A percentile compares a stretch with the other conserved stretches of the same genome.
Evolutionary conservation across 2,797 vertebrate genomes (phyloP).

Genomic region (Pangasius mekongensis): DNA sequence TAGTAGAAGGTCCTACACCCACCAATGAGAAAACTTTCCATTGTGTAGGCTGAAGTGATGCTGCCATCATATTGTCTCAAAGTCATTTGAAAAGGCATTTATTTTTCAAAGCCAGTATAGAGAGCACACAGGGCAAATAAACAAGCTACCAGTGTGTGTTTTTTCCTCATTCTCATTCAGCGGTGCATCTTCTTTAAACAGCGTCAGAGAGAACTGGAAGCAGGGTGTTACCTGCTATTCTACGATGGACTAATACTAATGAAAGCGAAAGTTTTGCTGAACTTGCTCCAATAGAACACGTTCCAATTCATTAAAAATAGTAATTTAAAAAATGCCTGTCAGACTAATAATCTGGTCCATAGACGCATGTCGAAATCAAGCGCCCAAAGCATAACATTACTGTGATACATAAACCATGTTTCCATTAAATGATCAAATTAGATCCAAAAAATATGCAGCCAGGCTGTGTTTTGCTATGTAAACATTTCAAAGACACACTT

Average conservation of each 20-base stretch:
- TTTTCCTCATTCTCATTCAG: conserved; percentile 3
- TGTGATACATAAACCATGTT: background rate
- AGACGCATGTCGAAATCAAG: background rate
- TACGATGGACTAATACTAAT: background rate
- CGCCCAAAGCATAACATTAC: background rate
- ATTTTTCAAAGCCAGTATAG: conserved; percentile 5
- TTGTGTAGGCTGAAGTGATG: background rate
- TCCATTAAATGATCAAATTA: background rate
- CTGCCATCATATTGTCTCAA: background rate
- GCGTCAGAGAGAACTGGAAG: background rate
- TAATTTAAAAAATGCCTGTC: background rate
- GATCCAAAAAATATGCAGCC: background rate
- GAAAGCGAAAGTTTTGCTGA: background rate
- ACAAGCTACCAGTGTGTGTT: background rate
- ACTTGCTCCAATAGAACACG: background rate
- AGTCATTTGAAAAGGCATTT: background rate
- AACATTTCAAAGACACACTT: background rate
- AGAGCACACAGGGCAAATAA: conserved; percentile 8
- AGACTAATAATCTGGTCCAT: background rate
- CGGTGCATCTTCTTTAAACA: background rate
- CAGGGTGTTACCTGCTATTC: background rate
- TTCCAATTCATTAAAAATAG: background rate
- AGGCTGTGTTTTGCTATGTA: background rate
- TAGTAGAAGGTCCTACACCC: background rate
- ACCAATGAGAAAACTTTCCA: background rate